Evolutionary conservation across 2,113 vertebrate species (phyloP).

Genomic region (Pteruthius melanotis): DNA sequence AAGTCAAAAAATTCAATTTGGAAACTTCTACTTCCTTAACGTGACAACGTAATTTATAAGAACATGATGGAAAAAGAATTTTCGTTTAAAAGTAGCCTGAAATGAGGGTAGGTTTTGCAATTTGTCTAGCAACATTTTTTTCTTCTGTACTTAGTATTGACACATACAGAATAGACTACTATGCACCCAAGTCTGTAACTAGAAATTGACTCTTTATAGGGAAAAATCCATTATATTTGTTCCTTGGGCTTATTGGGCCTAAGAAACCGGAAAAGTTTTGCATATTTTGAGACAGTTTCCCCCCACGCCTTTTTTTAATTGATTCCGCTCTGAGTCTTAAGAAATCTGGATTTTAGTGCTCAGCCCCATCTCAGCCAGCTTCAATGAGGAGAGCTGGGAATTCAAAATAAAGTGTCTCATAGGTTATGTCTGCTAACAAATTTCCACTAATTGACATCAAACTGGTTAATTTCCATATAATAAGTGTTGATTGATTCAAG

Average conservation of each 20-base stretch:
- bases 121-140: not conserved
- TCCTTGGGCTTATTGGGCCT: conserved; percentile 34
- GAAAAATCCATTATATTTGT: conserved; percentile 12
- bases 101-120: not conserved
- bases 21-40: conserved; percentile 1
- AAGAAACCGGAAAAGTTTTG: conserved; percentile 41
- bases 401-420: conserved; percentile 56
- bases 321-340: not conserved
- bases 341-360: not conserved
- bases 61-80: not conserved
- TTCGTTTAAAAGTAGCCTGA: not conserved
- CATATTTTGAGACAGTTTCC: not conserved
- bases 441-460: conserved; percentile 81
- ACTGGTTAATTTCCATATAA: conserved; percentile 82
- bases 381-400: conserved; percentile 9
- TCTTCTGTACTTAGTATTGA: not conserved
- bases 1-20: not conserved
- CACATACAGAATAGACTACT: not conserved
- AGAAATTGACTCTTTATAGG: not conserved
- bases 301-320: not conserved
- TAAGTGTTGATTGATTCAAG: conserved; percentile 81
- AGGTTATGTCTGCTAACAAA: conserved; percentile 73
- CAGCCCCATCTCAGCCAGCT: not conserved
- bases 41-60: not conserved
- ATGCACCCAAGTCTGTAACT: not conserved